phyloP scores from a whole-genome alignment of 2,888 invertebrate species.

The Acronicta psi region DNA sequence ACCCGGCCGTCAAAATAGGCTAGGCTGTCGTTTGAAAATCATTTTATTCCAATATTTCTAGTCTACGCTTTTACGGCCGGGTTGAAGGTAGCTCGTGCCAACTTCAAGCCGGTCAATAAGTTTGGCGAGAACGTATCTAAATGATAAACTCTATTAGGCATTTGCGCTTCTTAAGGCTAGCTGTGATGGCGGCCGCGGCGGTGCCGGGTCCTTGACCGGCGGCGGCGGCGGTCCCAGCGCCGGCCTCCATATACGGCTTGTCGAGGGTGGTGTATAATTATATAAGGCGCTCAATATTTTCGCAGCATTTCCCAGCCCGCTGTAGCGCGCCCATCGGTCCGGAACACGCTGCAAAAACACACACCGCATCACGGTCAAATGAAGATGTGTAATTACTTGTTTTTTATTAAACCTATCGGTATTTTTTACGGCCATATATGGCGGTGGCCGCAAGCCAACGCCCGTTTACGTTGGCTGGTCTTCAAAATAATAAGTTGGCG shows the following conservation, averaged over 20 bases:
- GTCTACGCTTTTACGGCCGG: no score
- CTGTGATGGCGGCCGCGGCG: slow-evolving; percentile 7
- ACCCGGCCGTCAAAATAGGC: no score
- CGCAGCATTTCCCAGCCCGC: slow-evolving; percentile 77
- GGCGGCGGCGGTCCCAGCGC: slow-evolving; percentile 34
- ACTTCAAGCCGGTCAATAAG: no score
- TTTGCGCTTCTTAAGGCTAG: slow-evolving; percentile 8
- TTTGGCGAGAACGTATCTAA: no score
- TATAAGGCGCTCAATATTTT: slow-evolving; percentile 60
- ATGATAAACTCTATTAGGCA: slow-evolving; percentile 9
- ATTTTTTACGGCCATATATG: slow-evolving; percentile 77
- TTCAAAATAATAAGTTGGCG: slow-evolving; percentile 71
- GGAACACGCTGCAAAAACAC: slow-evolving; percentile 79
- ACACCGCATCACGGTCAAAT: slow-evolving; percentile 85
- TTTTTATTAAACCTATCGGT: slow-evolving; percentile 77
- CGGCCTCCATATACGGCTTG: slow-evolving; percentile 56
- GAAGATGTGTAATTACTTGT: slow-evolving; percentile 85
- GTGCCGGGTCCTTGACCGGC: slow-evolving; percentile 53
- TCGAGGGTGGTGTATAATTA: slow-evolving; percentile 59
- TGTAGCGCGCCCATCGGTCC: slow-evolving; percentile 66
- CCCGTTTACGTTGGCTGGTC: slow-evolving; percentile 78
- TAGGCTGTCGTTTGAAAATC: no score
- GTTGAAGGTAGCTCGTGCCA: no score
- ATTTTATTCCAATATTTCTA: no score
- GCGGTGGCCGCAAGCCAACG: slow-evolving; percentile 75